Conservation (phyloP, 35 echinoderm and acorn worm genomes). For the Apostichopus parvimensis region DNA sequence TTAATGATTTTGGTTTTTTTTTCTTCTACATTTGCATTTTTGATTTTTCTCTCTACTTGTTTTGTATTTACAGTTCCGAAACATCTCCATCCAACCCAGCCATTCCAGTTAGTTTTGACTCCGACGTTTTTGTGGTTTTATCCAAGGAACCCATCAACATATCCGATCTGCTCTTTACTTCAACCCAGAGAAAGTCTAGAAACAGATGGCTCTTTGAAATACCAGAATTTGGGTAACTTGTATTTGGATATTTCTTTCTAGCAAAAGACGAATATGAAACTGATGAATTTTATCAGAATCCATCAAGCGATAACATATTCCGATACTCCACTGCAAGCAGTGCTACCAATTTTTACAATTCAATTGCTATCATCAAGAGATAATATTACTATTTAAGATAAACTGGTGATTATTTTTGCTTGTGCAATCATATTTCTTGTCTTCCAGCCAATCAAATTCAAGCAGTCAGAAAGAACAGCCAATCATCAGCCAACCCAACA, state of each 20-base stretch:
- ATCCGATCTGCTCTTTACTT: neutral
- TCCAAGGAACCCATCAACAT: slow-evolving; percentile 26
- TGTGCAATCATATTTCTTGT: neutral
- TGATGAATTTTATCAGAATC: too few relatives aligned
- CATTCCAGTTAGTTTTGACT: slow-evolving; percentile 43
- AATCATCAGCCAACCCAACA: slow-evolving; percentile 55
- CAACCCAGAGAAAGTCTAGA: neutral
- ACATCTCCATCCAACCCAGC: slow-evolving; percentile 54
- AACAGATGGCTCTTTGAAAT: slow-evolving; percentile 9
- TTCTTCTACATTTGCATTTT: neutral
- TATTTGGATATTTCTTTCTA: neutral
- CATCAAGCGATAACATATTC: too few relatives aligned
- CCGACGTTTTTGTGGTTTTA: slow-evolving; percentile 27
- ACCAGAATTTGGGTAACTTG: neutral
- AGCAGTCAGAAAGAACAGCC: neutral
- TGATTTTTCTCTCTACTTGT: neutral
- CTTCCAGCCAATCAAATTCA: slow-evolving; percentile 21
- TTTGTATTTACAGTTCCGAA: slow-evolving; percentile 27
- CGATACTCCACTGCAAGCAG: too few relatives aligned
- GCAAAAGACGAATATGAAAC: too few relatives aligned
- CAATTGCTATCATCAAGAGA: too few relatives aligned
- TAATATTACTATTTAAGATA: too few relatives aligned
- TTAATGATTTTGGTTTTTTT: neutral
- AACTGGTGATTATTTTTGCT: neutral
- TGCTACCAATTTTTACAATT: too few relatives aligned